phyloP scores from a whole-genome alignment of 2,113 vertebrate genomes.

The Macquaria ambigua region DNA sequence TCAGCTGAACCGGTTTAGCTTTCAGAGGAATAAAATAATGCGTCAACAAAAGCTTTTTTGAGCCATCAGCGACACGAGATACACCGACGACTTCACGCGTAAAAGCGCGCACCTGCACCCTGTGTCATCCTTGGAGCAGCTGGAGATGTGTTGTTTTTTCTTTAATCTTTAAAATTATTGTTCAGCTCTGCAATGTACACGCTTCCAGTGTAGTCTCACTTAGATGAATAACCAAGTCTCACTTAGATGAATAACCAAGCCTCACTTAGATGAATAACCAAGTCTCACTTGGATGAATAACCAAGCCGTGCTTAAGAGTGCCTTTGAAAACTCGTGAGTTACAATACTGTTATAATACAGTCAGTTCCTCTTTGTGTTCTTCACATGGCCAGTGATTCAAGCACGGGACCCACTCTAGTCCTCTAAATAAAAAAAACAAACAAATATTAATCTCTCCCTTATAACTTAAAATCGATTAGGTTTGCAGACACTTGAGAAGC shows the following conservation, averaged over 20 bases:
- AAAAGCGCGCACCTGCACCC: not conserved
- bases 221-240: conserved; percentile 3
- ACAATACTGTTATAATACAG: conserved; percentile 1
- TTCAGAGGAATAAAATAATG: conserved; percentile 10
- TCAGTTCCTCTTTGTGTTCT: conserved; percentile 39
- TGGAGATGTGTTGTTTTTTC: not conserved
- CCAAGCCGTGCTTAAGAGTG: not conserved
- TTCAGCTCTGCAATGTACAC: conserved; percentile 22
- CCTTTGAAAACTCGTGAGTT: conserved; percentile 25
- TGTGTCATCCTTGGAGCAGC: not conserved
- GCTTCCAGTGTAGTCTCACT: conserved; percentile 2
- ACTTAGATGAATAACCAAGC: not conserved
- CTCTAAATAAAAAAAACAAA: conserved; percentile 6
- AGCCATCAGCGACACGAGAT: not conserved
- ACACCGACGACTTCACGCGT: conserved; percentile 8
- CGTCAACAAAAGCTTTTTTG: conserved; percentile 6
- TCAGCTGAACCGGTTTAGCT: conserved; percentile 49
- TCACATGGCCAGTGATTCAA: conserved; percentile 43
- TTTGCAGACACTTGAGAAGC: not conserved
- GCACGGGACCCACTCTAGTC: not conserved
- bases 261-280: not conserved
- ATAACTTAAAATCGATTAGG: not conserved
- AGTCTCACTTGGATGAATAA: not conserved
- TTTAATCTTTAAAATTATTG: not conserved
- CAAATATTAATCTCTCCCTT: not conserved